Base-by-base conservation (phyloP, 1,140 invertebrate species). In the Drosophila lowei region DNA sequence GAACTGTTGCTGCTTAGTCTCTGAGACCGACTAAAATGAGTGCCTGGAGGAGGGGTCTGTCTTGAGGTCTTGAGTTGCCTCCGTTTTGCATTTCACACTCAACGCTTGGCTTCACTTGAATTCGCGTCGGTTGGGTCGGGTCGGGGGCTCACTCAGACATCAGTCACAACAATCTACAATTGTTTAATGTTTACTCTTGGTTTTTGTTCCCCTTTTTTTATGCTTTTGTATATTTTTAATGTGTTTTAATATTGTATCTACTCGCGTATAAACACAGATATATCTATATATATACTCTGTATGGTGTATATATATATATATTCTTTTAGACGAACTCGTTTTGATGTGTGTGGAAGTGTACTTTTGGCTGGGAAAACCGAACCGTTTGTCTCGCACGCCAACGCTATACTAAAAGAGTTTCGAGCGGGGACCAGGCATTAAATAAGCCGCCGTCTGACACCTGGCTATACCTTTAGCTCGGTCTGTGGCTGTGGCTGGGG, bases 401-500 rank as follows among this genome's bases (percentile, higher is more conserved):
- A 88, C 84, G 83, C 84, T 88, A 86, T 88, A 88, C 83, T 88
- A 88, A 88, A 88, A 88, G 83, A 88, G 84, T 79, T 83, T 88
- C 42, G 44, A 66, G 84, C 79, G 76, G 74, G 66, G 71, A 25
- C 57, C 71, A 48, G 58, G 53, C 83, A 81, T 88, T 88, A 88
- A 88, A 88, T 88, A 88, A 73, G 73, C 81, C 68, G 46, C 66
- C 38, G 54, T 63, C 77, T 61, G 55, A 59, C 81, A 86, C 62
- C 77, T 86, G 74, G 72, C 77, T 61, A 25, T 68, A 68, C 58
- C 54, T 56, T 67, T 52, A 21, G 49, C 52, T 52, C 66, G 67
- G 42, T 58, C 63, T 48, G 72, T 9, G 54, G 21, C 60, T 71
- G 53, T 21, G 60, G 53, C 52, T 56, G 65, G 48, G 23, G 54